Evolutionary conservation across 35 echinoderm and acorn worm genomes (phyloP).

Genomic region (Eucidaris tribuloides): DNA sequence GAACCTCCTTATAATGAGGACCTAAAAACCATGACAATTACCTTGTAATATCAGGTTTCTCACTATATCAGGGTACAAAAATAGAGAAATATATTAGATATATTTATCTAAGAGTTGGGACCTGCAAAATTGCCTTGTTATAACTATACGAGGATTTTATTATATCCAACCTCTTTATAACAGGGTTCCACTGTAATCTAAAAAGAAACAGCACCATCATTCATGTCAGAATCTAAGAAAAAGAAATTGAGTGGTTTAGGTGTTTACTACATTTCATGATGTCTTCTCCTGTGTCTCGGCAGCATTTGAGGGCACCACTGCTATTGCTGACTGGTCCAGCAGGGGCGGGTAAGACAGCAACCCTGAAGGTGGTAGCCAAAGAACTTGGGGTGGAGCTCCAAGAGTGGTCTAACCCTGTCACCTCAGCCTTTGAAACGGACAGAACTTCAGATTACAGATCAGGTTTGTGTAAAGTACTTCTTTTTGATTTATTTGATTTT

Average conservation of each 20-base stretch:
- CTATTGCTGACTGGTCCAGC: conserved; percentile 84
- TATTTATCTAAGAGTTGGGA: too few relatives aligned
- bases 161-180: too few relatives aligned
- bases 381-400: conserved; percentile 76
- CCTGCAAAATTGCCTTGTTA: too few relatives aligned
- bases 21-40: too few relatives aligned
- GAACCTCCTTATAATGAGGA: too few relatives aligned
- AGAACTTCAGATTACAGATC: conserved; percentile 16
- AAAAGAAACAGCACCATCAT: too few relatives aligned
- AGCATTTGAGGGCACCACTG: conserved; percentile 30
- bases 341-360: conserved; percentile 91
- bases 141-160: too few relatives aligned
- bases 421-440: conserved; percentile 56
- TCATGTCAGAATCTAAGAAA: neutral
- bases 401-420: conserved; percentile 88
- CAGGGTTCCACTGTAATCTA: too few relatives aligned
- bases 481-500: too few relatives aligned
- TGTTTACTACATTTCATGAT: neutral
- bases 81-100: too few relatives aligned
- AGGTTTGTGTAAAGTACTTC: neutral
- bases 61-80: too few relatives aligned
- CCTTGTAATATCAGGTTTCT: too few relatives aligned
- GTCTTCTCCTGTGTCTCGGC: neutral
- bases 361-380: conserved; percentile 70
- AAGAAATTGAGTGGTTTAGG: neutral